Percentiles rank a stretch among this genome's conserved stretches.
These are phyloP conservation scores for Copsychus sechellarum DNA, from an alignment of 2,113 vertebrate species.

Conservation along the genomic window DNA sequence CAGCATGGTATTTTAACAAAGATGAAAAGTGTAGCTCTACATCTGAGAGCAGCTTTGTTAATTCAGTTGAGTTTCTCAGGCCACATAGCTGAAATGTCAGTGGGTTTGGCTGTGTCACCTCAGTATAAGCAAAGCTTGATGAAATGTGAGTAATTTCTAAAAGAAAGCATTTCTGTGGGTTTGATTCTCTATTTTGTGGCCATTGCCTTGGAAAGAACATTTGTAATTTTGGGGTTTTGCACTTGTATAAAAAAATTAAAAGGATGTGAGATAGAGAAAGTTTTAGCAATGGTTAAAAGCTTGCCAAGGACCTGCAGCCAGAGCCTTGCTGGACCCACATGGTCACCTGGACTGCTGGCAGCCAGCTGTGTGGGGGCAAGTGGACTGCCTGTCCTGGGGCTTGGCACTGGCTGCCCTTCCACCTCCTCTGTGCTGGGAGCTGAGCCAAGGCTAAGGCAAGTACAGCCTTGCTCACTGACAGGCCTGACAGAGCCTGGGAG, in stretches of 20 bases:
- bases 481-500: background rate
- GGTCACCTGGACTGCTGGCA: background rate
- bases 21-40: slow-evolving; percentile 11
- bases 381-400: background rate
- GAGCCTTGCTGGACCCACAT: background rate
- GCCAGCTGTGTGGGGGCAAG: background rate
- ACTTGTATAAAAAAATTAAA: slow-evolving; percentile 1
- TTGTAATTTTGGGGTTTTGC: slow-evolving; percentile 42
- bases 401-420: background rate
- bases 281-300: background rate
- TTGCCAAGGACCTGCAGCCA: background rate
- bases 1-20: slow-evolving; percentile 19
- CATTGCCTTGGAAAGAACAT: slow-evolving; percentile 23
- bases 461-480: rapidly evolving
- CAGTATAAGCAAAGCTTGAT: slow-evolving; percentile 53
- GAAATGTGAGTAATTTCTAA: slow-evolving; percentile 60
- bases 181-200: slow-evolving; percentile 60
- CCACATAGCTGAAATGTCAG: slow-evolving; percentile 56
- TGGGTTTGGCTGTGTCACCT: slow-evolving; percentile 61
- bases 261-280: background rate
- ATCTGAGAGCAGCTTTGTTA: slow-evolving; percentile 32
- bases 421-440: background rate
- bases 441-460: background rate
- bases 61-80: background rate
- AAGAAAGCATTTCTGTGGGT: slow-evolving; percentile 62